Evolutionary conservation across 2,888 invertebrate species (phyloP), one percentile per base, ranked within the genome.

Genomic region (Philereme transversata): DNA sequence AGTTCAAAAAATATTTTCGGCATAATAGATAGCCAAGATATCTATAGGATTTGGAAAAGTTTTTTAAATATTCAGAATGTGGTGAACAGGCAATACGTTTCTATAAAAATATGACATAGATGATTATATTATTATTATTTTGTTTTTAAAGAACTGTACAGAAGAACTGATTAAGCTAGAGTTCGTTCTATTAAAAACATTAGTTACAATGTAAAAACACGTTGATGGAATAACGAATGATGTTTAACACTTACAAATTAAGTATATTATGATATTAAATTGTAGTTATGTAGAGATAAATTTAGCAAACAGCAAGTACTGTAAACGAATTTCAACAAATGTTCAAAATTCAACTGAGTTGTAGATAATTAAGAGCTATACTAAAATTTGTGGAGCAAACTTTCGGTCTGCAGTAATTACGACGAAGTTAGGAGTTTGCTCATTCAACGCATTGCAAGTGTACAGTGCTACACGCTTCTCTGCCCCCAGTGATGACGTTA

Each of bases 201-300:
- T 38, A 33, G 22, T 41, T 57, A 46, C 10, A 47, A 66, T 62
- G 54, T 56, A 64, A 64, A 67, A 70, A 67, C 62, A 67, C 64
- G 58, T 70, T 55, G 51, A 51, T 62, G 41, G 44, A 40, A 54
- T 53, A 52, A 62, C 53, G 57, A 58, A 57, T 47, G 62, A 58
- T 54, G 53, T 51, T 44, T 35, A 54, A 57, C 53, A 62, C 51
- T 62, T 62, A 62, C 34, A 62, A 62, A 58, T 57, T 56, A 54
- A 51, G 41, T 9, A 46, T 53, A 54, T 53, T 41, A 46, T 34
- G 54, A 57, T 38, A 58, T 47, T 57, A 54, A 62, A 34, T 46
- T 47, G 53, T 54, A 54, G 47, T 44, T 43, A 44, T 50, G 57
- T 47, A 61, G 5, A 57, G 40, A 57, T 53, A 49, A 52, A 47